Evolutionary conservation across 2,797 vertebrate genomes (phyloP).

Genomic region (Gymnocypris eckloni): DNA sequence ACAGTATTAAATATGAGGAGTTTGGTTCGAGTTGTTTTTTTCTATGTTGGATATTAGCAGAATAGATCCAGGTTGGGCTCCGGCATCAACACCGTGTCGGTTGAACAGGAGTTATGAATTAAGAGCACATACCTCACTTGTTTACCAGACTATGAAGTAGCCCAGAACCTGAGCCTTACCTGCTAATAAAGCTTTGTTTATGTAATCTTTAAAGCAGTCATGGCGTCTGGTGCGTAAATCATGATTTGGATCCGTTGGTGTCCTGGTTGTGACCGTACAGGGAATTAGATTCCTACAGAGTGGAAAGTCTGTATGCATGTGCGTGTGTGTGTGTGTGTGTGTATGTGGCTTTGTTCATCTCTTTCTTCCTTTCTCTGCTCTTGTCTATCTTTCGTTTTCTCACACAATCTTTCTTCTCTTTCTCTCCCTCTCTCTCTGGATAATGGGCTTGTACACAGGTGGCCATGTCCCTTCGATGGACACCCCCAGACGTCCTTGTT

Average conservation of each 20-base stretch:
- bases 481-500: slow-evolving; percentile 61
- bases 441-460: slow-evolving; percentile 61
- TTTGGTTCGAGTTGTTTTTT: neutral
- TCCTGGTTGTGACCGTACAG: slow-evolving; percentile 40
- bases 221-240: slow-evolving; percentile 32
- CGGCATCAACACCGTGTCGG: neutral
- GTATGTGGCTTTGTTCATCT: slow-evolving; percentile 22
- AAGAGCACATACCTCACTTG: slow-evolving; percentile 71
- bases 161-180: slow-evolving; percentile 61
- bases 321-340: neutral
- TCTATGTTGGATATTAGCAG: neutral
- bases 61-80: neutral
- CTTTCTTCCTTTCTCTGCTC: neutral
- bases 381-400: slow-evolving; percentile 27
- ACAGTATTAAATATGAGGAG: neutral
- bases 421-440: slow-evolving; percentile 48
- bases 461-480: slow-evolving; percentile 61
- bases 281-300: slow-evolving; percentile 29
- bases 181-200: slow-evolving; percentile 61
- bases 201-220: slow-evolving; percentile 32
- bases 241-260: slow-evolving; percentile 20
- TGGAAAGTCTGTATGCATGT: slow-evolving; percentile 1
- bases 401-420: slow-evolving; percentile 17
- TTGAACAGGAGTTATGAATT: slow-evolving; percentile 57
- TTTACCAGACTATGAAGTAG: slow-evolving; percentile 71